These are phyloP conservation scores for Mormyrops boulengeri DNA, from an alignment of 2,797 vertebrate genomes.

Conservation along the genomic window DNA sequence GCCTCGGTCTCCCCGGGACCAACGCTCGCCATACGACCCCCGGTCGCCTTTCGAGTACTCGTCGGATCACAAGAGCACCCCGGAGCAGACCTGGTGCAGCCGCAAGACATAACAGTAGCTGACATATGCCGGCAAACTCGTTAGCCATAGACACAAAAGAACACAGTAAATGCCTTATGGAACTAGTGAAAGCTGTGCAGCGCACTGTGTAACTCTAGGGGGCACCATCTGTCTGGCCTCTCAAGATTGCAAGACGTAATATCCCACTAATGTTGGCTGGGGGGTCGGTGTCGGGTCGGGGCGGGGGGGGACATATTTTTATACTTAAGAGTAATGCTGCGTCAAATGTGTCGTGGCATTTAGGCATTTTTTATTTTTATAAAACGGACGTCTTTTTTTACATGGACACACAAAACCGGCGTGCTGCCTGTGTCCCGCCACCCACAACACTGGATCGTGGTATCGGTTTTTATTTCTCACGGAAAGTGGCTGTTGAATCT, in stretches of 20 bases:
- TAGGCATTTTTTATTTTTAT: conserved; percentile 68
- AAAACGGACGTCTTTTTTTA: conserved; percentile 67
- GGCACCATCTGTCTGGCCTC: conserved; percentile 76
- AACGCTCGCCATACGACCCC: conserved; percentile 84
- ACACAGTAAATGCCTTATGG: conserved; percentile 95
- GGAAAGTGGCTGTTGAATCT: conserved; percentile 64
- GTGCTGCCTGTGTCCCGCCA: conserved; percentile 74
- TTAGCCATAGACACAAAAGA: conserved; percentile 83
- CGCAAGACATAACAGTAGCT: conserved; percentile 86
- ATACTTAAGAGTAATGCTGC: conserved; percentile 89
- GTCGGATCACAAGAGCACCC: conserved; percentile 90
- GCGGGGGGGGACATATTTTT: conserved; percentile 69
- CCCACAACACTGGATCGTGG: conserved; percentile 81
- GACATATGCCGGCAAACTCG: conserved; percentile 9
- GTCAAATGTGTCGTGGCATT: conserved; percentile 67
- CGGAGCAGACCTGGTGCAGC: conserved; percentile 91
- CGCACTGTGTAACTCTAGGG: conserved; percentile 66
- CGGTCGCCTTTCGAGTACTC: conserved; percentile 90
- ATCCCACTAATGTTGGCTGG: conserved; percentile 58
- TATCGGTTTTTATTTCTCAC: conserved; percentile 56
- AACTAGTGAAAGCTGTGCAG: conserved; percentile 75
- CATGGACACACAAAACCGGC: conserved; percentile 81
- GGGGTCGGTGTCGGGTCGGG: conserved; percentile 24
- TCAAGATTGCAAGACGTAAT: conserved; percentile 72
- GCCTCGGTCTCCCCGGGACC: conserved; percentile 81